phyloP scores from a whole-genome alignment of 1,140 invertebrate genomes.

The Musca vetustissima region DNA sequence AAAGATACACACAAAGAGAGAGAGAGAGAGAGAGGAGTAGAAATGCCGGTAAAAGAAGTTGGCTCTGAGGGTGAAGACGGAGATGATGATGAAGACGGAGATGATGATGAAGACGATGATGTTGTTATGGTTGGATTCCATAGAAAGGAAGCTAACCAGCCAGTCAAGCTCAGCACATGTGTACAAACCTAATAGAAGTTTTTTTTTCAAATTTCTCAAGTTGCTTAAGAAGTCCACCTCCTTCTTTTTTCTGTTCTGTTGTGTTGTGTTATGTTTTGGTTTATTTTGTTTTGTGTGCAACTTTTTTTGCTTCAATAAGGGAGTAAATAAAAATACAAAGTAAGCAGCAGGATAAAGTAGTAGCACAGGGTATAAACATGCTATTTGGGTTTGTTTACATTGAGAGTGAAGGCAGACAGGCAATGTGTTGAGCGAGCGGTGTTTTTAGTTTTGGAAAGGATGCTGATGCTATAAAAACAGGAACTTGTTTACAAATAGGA shows the following conservation, averaged over 20 bases:
- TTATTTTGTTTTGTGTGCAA: too few relatives aligned
- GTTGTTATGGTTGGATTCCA: too few relatives aligned
- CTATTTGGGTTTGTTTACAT: constrained; percentile 9
- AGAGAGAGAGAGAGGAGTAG: too few relatives aligned
- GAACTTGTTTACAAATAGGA: constrained; percentile 4
- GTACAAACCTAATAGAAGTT: too few relatives aligned
- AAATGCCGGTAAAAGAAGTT: not conserved
- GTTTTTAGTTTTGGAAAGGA: too few relatives aligned
- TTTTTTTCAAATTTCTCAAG: not conserved
- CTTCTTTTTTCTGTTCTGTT: not conserved
- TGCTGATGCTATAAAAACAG: too few relatives aligned
- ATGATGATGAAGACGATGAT: too few relatives aligned
- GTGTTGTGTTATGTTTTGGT: not conserved
- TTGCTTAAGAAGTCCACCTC: not conserved
- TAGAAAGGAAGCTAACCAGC: too few relatives aligned
- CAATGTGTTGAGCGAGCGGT: too few relatives aligned
- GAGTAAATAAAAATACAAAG: not conserved
- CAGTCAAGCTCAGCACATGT: not conserved
- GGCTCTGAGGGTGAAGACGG: too few relatives aligned
- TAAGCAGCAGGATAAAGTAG: not conserved
- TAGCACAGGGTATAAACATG: not conserved
- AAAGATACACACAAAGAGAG: constrained; percentile 1
- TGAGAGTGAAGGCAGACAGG: not conserved
- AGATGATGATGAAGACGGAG: too few relatives aligned
- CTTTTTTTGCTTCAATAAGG: too few relatives aligned